phyloP scores from a whole-genome alignment of 2,888 invertebrate species.

The Apodemia zela region DNA sequence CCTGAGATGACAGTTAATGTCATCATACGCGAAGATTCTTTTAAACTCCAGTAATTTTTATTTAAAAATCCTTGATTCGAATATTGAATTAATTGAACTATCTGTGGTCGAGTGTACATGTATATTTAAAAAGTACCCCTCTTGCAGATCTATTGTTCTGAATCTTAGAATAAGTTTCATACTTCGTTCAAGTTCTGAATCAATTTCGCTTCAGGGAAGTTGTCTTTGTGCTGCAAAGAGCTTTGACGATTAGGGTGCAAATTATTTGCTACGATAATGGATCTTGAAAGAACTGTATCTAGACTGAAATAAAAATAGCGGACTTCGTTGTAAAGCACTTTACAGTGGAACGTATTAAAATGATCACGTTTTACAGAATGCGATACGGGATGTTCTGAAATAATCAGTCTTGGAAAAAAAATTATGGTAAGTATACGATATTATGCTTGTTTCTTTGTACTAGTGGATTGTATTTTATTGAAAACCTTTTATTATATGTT shows the following conservation, averaged over 20 bases:
- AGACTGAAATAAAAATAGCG: constrained; percentile 27
- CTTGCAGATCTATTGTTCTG: constrained; percentile 40
- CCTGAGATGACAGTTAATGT: too few species aligned
- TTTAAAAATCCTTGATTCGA: background rate
- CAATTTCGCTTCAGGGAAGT: constrained; percentile 41
- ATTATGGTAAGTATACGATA: too few species aligned
- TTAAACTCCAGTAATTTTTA: too few species aligned
- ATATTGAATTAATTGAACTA: background rate
- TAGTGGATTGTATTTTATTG: too few species aligned
- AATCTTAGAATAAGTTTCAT: too few species aligned
- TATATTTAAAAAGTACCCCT: constrained; percentile 18
- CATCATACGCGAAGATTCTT: too few species aligned
- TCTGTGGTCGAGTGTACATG: background rate
- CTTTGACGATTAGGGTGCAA: constrained; percentile 39
- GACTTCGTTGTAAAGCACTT: constrained; percentile 15
- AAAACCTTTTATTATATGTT: too few species aligned
- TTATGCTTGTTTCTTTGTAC: too few species aligned
- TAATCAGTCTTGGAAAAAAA: too few species aligned
- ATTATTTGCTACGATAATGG: constrained; percentile 43
- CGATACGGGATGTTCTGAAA: background rate
- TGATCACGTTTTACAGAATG: constrained; percentile 13
- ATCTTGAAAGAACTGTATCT: constrained; percentile 36
- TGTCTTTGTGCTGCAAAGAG: constrained; percentile 41
- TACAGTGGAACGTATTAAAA: constrained; percentile 11
- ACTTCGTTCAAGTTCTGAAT: too few species aligned